These are phyloP conservation scores for Exocentrus adspersus DNA, from an alignment of 2,888 invertebrate genomes.

Conservation along the genomic window DNA sequence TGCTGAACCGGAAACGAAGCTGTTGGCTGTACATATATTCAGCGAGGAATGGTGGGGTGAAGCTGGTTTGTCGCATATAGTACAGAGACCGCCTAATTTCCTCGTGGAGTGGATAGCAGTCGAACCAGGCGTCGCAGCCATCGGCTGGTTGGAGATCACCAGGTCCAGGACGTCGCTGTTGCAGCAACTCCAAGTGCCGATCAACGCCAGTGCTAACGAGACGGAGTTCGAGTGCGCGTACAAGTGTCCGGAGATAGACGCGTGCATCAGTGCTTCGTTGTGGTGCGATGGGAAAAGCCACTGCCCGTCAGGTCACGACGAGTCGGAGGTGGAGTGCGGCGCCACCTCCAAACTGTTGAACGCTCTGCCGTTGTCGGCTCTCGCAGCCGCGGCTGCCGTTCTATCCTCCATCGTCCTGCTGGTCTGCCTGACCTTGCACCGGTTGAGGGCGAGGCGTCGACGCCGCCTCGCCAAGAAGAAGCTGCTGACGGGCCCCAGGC, in stretches of 20 bases:
- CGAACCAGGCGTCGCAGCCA: constrained; percentile 80
- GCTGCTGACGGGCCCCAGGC: constrained; percentile 68
- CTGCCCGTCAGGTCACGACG: constrained; percentile 76
- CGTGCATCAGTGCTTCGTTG: constrained; percentile 78
- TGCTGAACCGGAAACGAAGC: constrained; percentile 72
- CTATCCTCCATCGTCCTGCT: constrained; percentile 69
- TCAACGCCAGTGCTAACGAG: constrained; percentile 66
- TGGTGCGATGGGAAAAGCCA: constrained; percentile 80
- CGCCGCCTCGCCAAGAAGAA: constrained; percentile 66
- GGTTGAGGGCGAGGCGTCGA: constrained; percentile 67
- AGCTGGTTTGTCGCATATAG: constrained; percentile 53
- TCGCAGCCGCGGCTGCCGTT: constrained; percentile 70
- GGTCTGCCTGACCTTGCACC: constrained; percentile 69
- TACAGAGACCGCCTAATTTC: constrained; percentile 69
- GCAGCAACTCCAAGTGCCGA: constrained; percentile 68
- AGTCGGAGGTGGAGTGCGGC: constrained; percentile 75
- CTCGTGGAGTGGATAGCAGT: constrained; percentile 75
- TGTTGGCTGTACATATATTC: constrained; percentile 79
- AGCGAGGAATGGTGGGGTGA: constrained; percentile 80
- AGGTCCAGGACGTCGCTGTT: constrained; percentile 71
- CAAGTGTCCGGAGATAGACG: constrained; percentile 79
- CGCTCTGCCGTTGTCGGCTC: constrained; percentile 68
- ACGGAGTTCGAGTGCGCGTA: constrained; percentile 69
- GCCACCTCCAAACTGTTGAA: constrained; percentile 66
- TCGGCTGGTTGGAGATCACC: constrained; percentile 82